Evolutionary conservation across 2,113 vertebrate species (phyloP).

Genomic region (Pelodiscus sinensis): DNA sequence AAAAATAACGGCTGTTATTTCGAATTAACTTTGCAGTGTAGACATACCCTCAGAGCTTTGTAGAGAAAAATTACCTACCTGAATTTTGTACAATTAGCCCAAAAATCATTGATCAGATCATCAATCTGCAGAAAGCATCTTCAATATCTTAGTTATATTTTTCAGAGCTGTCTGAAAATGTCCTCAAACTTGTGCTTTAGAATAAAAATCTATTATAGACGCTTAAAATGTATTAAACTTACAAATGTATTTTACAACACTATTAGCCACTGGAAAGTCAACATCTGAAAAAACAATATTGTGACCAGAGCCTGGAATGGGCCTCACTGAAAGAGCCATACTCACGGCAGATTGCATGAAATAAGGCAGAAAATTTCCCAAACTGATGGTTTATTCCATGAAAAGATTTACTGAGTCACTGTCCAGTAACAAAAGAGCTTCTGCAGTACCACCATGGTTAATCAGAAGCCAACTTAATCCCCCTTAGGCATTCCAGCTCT

Average conservation of each 20-base stretch:
- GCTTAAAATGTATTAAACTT: not conserved
- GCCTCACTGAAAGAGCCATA: no score
- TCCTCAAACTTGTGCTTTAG: not conserved
- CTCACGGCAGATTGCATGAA: no score
- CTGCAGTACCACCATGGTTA: no score
- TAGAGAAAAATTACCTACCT: not conserved
- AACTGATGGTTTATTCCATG: no score
- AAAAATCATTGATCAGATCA: not conserved
- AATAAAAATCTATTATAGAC: not conserved
- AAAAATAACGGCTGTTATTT: no score
- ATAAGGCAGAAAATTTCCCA: no score
- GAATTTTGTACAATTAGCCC: not conserved
- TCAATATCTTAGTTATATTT: not conserved
- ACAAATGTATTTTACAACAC: not conserved
- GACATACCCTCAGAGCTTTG: not conserved
- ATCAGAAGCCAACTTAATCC: no score
- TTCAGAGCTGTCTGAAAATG: not conserved
- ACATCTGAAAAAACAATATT: not conserved
- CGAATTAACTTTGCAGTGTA: no score
- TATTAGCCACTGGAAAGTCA: not conserved
- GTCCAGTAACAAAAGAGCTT: no score
- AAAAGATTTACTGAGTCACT: no score
- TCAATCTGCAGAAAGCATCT: not conserved
- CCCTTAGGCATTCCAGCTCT: no score
- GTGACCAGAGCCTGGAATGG: no score